These are phyloP conservation scores for Paedocypris micromegethes DNA, from an alignment of 2,797 vertebrate genomes.

Conservation along the genomic window DNA sequence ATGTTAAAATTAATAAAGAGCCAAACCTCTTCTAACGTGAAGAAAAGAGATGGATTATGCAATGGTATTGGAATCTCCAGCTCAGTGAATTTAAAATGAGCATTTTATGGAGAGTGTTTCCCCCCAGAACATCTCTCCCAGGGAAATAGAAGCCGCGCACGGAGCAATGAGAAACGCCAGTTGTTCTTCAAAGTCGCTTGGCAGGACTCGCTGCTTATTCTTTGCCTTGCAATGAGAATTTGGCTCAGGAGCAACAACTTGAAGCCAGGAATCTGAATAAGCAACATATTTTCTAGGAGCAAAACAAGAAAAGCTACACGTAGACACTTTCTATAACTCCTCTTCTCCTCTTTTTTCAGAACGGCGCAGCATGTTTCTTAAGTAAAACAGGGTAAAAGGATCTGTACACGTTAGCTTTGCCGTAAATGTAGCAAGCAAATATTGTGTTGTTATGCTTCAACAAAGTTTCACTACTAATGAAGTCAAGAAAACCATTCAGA, in stretches of 20 bases:
- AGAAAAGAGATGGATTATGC: conserved; percentile 33
- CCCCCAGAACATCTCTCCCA: conserved; percentile 19
- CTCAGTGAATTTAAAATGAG: conserved; percentile 26
- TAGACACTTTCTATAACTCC: conserved; percentile 31
- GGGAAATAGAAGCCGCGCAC: conserved; percentile 5
- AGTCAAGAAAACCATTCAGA: no score
- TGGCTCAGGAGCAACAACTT: conserved; percentile 56
- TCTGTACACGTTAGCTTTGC: no score
- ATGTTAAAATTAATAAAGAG: not conserved
- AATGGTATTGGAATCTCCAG: conserved; percentile 23
- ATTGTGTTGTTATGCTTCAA: no score
- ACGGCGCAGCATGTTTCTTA: conserved; percentile 4
- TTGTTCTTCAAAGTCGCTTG: conserved; percentile 68
- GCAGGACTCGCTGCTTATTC: conserved; percentile 56
- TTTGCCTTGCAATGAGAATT: conserved; percentile 59
- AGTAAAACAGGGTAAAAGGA: no score
- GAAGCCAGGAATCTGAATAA: conserved; percentile 61
- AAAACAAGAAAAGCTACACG: conserved; percentile 48
- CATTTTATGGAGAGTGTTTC: conserved; percentile 25
- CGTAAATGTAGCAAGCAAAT: no score
- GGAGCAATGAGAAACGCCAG: conserved; percentile 49
- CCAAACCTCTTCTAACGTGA: conserved; percentile 16
- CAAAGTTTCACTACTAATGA: no score
- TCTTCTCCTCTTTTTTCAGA: conserved; percentile 14
- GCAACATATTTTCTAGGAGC: conserved; percentile 46